These are phyloP conservation scores for Agrochola lychnidis DNA, from an alignment of 2,888 invertebrate species.

Conservation along the genomic window DNA sequence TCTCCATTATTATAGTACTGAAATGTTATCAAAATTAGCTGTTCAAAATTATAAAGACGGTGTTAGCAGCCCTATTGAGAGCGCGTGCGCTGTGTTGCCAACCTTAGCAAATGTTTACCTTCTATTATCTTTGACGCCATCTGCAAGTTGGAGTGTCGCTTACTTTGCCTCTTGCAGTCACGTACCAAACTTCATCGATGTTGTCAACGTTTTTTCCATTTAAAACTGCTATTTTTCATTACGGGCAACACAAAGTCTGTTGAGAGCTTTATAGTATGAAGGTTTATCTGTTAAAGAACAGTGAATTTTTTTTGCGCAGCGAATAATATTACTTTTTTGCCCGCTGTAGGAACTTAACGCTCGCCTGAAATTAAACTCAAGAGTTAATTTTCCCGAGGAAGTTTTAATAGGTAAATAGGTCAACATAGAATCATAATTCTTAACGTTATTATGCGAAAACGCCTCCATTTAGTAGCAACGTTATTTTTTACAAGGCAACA, in stretches of 20 bases:
- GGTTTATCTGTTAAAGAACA: conserved; percentile 15
- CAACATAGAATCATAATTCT: conserved; percentile 55
- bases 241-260: conserved; percentile 22
- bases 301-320: neutral
- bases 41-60: neutral
- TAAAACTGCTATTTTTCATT: conserved; percentile 30
- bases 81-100: conserved; percentile 61
- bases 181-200: conserved; percentile 46
- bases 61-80: conserved; percentile 48
- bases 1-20: neutral
- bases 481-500: conserved; percentile 55
- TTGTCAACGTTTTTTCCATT: conserved; percentile 25
- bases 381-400: conserved; percentile 47
- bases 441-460: conserved; percentile 49
- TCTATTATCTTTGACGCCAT: conserved; percentile 80
- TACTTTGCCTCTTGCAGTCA: conserved; percentile 53
- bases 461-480: conserved; percentile 45
- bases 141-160: conserved; percentile 60
- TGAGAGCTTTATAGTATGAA: conserved; percentile 9
- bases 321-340: conserved; percentile 24
- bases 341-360: conserved; percentile 19
- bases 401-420: conserved; percentile 54
- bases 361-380: conserved; percentile 40
- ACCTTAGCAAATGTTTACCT: conserved; percentile 81
- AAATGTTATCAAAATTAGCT: neutral